Conservation (phyloP, 2,113 vertebrate genomes). For the Salvelinus namaycush region DNA sequence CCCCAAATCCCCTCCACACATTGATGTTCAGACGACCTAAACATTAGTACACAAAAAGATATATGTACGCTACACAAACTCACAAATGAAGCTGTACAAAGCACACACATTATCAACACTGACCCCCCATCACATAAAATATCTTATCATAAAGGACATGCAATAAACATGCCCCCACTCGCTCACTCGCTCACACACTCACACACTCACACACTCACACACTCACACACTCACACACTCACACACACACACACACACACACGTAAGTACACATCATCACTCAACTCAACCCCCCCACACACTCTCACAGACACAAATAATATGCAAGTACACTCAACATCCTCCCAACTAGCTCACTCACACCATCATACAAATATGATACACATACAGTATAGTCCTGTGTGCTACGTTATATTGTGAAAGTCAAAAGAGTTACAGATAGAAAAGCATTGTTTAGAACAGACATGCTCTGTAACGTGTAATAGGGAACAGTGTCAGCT, state of each 20-base stretch:
- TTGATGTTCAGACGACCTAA: not conserved
- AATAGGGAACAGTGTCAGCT: not conserved
- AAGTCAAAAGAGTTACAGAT: not conserved
- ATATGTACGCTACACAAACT: not conserved
- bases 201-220: too few relatives aligned
- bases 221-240: too few relatives aligned
- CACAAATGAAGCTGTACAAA: not conserved
- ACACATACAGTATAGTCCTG: too few relatives aligned
- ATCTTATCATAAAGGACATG: too few relatives aligned
- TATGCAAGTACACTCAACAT: too few relatives aligned
- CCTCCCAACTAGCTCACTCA: not conserved
- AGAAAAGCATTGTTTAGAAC: not conserved
- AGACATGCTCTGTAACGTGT: not conserved
- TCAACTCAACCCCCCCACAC: not conserved
- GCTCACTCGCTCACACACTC: fast-evolving
- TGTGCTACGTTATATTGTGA: too few relatives aligned
- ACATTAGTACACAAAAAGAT: not conserved
- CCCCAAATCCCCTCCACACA: not conserved
- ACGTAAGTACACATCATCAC: not conserved
- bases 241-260: not conserved
- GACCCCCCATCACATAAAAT: not conserved
- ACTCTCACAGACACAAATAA: not conserved
- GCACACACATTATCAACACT: not conserved
- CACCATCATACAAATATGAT: not conserved
- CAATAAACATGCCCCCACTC: too few relatives aligned